Conservation (phyloP, 2,797 vertebrate genomes). For the Hoplostethus mediterraneus region DNA sequence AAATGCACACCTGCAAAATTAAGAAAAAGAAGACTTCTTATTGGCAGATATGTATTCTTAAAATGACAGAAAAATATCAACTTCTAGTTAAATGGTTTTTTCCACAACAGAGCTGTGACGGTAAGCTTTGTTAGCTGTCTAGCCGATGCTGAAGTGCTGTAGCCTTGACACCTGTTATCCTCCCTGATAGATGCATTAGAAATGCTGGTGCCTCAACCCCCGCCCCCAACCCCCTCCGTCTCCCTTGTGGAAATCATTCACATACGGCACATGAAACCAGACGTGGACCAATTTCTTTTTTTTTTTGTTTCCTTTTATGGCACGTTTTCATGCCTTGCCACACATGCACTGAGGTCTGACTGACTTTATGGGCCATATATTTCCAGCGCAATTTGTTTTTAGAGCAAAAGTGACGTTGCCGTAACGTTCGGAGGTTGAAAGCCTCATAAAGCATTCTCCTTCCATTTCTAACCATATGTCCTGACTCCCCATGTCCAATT, state of each 20-base stretch:
- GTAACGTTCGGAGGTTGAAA: slow-evolving; percentile 79
- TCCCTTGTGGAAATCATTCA: slow-evolving; percentile 20
- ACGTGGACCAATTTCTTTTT: slow-evolving; percentile 48
- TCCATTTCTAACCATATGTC: slow-evolving; percentile 64
- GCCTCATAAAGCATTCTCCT: slow-evolving; percentile 70
- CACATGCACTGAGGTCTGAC: slow-evolving; percentile 80
- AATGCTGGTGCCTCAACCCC: slow-evolving; percentile 17
- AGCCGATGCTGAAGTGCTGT: slow-evolving; percentile 22
- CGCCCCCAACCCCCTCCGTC: neutral
- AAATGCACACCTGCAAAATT: slow-evolving; percentile 48
- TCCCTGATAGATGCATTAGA: slow-evolving; percentile 29
- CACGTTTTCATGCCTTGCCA: slow-evolving; percentile 77
- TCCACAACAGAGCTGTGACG: neutral
- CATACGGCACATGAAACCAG: slow-evolving; percentile 61
- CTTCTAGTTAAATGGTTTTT: neutral
- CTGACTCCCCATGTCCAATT: slow-evolving; percentile 52
- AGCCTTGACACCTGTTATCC: slow-evolving; percentile 47
- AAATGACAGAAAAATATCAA: slow-evolving; percentile 27
- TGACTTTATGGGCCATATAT: slow-evolving; percentile 84
- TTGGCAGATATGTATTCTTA: slow-evolving; percentile 43
- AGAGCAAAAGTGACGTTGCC: slow-evolving; percentile 77
- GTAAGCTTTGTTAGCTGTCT: slow-evolving; percentile 1
- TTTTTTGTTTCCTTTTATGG: slow-evolving; percentile 59
- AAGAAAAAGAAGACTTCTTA: slow-evolving; percentile 42
- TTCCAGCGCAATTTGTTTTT: slow-evolving; percentile 85